These are phyloP conservation scores for Hydroisotoma schaefferi DNA, from an alignment of 2,888 invertebrate species.

Conservation along the genomic window DNA sequence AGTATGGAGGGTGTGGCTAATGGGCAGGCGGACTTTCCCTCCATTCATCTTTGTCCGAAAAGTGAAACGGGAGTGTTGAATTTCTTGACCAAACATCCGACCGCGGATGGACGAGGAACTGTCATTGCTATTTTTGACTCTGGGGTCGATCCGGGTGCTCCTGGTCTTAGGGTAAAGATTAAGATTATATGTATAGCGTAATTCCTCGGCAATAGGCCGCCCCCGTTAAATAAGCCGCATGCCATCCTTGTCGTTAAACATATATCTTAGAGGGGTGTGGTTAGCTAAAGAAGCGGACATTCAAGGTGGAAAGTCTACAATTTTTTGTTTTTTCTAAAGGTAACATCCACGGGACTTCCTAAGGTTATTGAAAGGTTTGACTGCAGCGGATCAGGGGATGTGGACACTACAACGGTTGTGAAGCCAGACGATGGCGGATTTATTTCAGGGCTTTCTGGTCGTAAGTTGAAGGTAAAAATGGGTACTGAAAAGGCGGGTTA, in stretches of 20 bases:
- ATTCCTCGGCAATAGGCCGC: too few relatives aligned
- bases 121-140: constrained; percentile 96
- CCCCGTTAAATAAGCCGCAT: too few relatives aligned
- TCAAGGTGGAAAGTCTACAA: too few relatives aligned
- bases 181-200: too few relatives aligned
- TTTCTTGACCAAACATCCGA: constrained; percentile 75
- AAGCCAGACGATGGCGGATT: constrained; percentile 69
- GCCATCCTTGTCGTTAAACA: too few relatives aligned
- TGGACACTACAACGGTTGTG: constrained; percentile 77
- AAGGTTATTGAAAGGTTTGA: constrained; percentile 94
- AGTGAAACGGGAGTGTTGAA: constrained; percentile 86
- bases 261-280: too few relatives aligned
- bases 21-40: constrained; percentile 61
- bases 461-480: constrained; percentile 71
- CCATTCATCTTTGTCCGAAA: constrained; percentile 83
- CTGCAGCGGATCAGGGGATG: constrained; percentile 95
- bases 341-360: constrained; percentile 78
- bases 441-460: constrained; percentile 72
- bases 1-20: not conserved
- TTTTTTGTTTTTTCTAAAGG: constrained; percentile 57
- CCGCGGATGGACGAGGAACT: constrained; percentile 85
- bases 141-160: constrained; percentile 94
- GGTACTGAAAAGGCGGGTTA: not conserved
- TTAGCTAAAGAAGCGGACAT: too few relatives aligned
- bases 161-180: constrained; percentile 91